These are phyloP conservation scores for Drosophila rhopaloa DNA, from an alignment of 1,140 invertebrate species.

Conservation along the genomic window DNA sequence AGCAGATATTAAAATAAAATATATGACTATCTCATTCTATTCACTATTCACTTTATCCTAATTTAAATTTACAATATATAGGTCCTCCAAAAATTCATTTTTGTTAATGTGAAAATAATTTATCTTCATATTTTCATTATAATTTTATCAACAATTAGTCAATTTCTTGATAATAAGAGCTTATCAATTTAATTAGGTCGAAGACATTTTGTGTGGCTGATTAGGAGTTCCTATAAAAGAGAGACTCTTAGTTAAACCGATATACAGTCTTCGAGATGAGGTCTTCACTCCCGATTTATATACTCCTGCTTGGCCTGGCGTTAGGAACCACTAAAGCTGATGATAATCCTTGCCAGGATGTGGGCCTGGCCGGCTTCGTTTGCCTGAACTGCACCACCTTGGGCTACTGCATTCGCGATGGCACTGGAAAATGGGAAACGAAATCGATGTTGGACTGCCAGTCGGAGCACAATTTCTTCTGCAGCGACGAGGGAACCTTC, in stretches of 20 bases:
- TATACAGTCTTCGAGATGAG: conserved; percentile 47
- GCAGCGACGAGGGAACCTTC: conserved; percentile 65
- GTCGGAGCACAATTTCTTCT: conserved; percentile 60
- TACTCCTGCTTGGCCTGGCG: conserved; percentile 10
- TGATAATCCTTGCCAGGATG: conserved; percentile 63
- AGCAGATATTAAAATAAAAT: not conserved
- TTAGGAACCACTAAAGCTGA: conserved; percentile 9
- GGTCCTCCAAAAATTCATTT: too few species aligned
- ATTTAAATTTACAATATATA: too few species aligned
- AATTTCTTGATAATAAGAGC: not conserved
- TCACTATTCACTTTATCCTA: too few species aligned
- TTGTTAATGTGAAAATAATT: too few species aligned
- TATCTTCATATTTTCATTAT: too few species aligned
- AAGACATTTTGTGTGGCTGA: conserved; percentile 2
- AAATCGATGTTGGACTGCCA: conserved; percentile 55
- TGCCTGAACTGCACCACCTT: conserved; percentile 68
- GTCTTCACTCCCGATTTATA: conserved; percentile 1
- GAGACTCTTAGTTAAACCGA: not conserved
- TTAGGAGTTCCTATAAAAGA: conserved; percentile 20
- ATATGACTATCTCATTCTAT: not conserved
- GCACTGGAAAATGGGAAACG: conserved; percentile 58
- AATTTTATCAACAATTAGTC: not conserved
- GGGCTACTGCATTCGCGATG: conserved; percentile 57
- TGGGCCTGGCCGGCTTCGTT: conserved; percentile 59
- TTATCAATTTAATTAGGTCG: conserved; percentile 44